Conservation (phyloP, 2,888 invertebrate species). For the Auanema freiburgensis region DNA sequence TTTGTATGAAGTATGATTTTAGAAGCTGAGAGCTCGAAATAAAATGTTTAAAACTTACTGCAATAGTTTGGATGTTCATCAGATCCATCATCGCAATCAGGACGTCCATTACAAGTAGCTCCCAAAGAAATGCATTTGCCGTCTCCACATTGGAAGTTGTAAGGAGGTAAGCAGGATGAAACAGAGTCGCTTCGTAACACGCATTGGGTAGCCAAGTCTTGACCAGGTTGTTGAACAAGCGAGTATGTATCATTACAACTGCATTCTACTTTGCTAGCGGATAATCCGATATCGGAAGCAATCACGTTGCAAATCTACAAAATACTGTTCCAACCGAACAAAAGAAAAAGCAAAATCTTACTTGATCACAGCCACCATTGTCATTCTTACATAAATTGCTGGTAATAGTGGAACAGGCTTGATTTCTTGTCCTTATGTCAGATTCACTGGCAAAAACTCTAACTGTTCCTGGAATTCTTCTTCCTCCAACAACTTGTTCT, state of each 20-base stretch:
- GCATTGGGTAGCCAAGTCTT: conserved; percentile 60
- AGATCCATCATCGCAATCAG: conserved; percentile 90
- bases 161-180: conserved; percentile 55
- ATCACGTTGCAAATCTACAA: conserved; percentile 46
- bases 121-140: conserved; percentile 81
- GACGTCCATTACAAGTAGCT: conserved; percentile 79
- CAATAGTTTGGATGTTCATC: conserved; percentile 82
- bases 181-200: conserved; percentile 42
- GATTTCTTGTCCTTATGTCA: conserved; percentile 53
- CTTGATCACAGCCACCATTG: conserved; percentile 82
- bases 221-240: conserved; percentile 74
- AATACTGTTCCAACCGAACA: too few relatives aligned
- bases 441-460: conserved; percentile 60
- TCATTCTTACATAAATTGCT: conserved; percentile 83
- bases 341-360: conserved; percentile 11
- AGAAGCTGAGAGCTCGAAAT: neutral
- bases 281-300: conserved; percentile 43
- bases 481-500: conserved; percentile 86
- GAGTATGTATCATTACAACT: conserved; percentile 83
- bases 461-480: conserved; percentile 71
- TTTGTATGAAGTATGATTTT: neutral
- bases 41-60: conserved; percentile 27
- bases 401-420: conserved; percentile 56
- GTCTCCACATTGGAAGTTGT: conserved; percentile 63
- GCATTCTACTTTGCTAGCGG: conserved; percentile 76